A percentile compares a stretch with the other conserved stretches of the same genome.
Evolutionary conservation across 2,113 vertebrate species (phyloP).

Genomic region (Candoia aspera): DNA sequence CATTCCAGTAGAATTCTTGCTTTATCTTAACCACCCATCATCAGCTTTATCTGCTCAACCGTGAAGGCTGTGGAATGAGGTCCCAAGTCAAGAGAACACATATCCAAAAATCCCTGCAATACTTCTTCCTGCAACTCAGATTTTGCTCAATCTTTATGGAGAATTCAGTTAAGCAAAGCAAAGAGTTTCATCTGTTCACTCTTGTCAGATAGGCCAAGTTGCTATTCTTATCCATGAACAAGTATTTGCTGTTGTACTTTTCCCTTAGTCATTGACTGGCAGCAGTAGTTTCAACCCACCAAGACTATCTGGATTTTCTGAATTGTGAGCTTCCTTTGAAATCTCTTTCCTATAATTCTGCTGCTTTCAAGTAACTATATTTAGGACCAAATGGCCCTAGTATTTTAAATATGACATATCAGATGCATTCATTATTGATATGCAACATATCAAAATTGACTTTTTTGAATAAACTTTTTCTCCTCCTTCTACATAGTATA

Average conservation of each 20-base stretch:
- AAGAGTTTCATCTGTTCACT: too few relatives aligned
- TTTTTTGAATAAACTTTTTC: background rate
- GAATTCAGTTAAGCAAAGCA: too few relatives aligned
- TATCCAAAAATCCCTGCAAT: background rate
- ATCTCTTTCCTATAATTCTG: background rate
- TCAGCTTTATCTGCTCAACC: background rate
- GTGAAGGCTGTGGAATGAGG: background rate
- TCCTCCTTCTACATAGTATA: background rate
- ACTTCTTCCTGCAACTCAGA: background rate
- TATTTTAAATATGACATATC: background rate
- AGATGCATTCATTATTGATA: background rate
- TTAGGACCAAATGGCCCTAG: background rate
- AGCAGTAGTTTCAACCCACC: too few relatives aligned
- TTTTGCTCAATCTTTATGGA: background rate
- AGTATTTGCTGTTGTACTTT: too few relatives aligned
- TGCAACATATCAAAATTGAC: background rate
- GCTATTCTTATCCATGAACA: too few relatives aligned
- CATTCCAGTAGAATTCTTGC: background rate
- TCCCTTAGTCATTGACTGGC: too few relatives aligned
- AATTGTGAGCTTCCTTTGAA: too few relatives aligned
- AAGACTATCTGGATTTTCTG: too few relatives aligned
- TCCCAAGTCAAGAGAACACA: background rate
- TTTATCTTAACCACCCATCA: background rate
- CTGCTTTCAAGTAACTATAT: background rate
- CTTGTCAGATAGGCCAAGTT: too few relatives aligned